phyloP scores from a whole-genome alignment of 2,113 vertebrate genomes.

The Petrocephalus microphthalmus region DNA sequence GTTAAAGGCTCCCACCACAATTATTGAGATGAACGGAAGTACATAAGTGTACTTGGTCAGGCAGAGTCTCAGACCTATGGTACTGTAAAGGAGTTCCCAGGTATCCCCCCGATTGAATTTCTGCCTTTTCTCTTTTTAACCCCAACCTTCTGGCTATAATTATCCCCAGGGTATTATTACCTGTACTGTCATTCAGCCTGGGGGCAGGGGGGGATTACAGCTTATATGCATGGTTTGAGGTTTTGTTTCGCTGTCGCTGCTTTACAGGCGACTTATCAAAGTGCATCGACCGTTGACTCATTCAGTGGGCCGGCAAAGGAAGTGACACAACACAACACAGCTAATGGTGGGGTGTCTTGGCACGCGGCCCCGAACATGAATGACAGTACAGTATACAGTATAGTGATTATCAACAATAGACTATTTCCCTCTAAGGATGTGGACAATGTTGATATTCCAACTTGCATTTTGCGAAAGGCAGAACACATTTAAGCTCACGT shows the following conservation, averaged over 20 bases:
- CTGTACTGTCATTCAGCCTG: conserved; percentile 31
- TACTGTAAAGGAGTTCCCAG: conserved; percentile 21
- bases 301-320: conserved; percentile 21
- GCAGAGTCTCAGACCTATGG: background rate
- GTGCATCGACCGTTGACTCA: conserved; percentile 19
- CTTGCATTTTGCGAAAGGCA: background rate
- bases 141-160: conserved; percentile 22
- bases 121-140: conserved; percentile 23
- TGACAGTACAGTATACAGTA: conserved; percentile 2
- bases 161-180: conserved; percentile 28
- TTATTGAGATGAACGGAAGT: background rate
- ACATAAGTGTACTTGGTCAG: background rate
- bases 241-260: conserved; percentile 11
- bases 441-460: background rate
- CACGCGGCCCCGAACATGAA: background rate
- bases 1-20: background rate
- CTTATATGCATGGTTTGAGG: conserved; percentile 29
- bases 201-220: conserved; percentile 15
- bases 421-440: background rate
- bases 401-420: background rate
- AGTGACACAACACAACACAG: conserved; percentile 5
- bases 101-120: conserved; percentile 29
- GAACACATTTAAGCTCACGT: background rate
- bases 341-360: conserved; percentile 18
- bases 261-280: conserved; percentile 8